These are phyloP conservation scores for Calypte anna DNA, from an alignment of 2,113 vertebrate species.

Conservation along the genomic window DNA sequence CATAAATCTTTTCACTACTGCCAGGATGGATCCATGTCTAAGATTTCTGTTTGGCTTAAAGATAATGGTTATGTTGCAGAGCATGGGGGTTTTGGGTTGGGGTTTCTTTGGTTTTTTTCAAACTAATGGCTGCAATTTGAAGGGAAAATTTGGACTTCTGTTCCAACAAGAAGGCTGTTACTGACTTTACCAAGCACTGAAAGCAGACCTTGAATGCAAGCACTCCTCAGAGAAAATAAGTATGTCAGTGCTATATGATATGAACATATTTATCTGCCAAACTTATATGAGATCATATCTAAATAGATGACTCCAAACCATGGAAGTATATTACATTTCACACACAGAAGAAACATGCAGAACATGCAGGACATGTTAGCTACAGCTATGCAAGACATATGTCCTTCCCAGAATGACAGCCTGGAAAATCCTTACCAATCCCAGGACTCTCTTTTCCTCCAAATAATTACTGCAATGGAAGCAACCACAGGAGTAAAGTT, in stretches of 20 bases:
- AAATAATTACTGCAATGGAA: not conserved
- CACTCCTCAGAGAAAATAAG: slow-evolving; percentile 17
- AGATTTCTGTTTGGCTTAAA: not conserved
- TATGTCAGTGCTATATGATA: slow-evolving; percentile 45
- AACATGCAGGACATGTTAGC: slow-evolving; percentile 13
- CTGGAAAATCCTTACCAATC: not conserved
- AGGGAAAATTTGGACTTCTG: not conserved
- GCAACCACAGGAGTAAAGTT: not conserved
- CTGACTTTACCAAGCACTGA: not conserved
- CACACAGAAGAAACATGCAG: not conserved
- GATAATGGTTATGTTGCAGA: accelerated
- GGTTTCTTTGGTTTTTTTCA: not conserved
- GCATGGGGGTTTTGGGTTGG: accelerated
- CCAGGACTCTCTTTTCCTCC: not conserved
- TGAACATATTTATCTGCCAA: slow-evolving; percentile 32
- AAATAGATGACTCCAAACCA: slow-evolving; percentile 47
- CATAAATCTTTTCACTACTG: not conserved
- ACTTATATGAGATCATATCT: slow-evolving; percentile 28
- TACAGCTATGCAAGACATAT: not conserved
- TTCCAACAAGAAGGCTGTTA: not conserved
- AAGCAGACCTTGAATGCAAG: not conserved
- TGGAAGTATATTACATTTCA: slow-evolving; percentile 52
- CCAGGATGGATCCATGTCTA: not conserved
- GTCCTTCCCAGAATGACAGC: not conserved
- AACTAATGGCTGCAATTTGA: not conserved